Evolutionary conservation across 2,888 invertebrate species (phyloP).

Genomic region (Gibbula magus): DNA sequence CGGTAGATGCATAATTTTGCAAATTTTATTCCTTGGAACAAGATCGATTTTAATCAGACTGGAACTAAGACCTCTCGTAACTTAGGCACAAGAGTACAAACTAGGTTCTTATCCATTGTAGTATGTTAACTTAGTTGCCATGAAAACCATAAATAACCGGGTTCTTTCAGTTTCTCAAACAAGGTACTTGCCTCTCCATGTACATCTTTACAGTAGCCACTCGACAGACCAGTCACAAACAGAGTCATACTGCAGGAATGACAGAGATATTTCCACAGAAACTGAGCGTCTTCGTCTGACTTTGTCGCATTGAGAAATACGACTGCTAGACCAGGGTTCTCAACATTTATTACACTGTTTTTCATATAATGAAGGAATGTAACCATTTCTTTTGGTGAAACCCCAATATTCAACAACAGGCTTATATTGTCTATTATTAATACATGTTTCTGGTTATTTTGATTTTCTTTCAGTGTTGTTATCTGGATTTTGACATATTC

Average conservation of each 20-base stretch:
- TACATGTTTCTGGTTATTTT: slow-evolving; percentile 29
- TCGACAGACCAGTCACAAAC: slow-evolving; percentile 59
- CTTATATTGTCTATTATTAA: slow-evolving; percentile 64
- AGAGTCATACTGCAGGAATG: slow-evolving; percentile 56
- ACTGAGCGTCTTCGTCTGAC: slow-evolving; percentile 55
- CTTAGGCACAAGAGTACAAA: too few relatives aligned
- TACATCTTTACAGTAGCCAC: slow-evolving; percentile 71
- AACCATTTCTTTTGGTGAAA: slow-evolving; percentile 43
- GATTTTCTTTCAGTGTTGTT: neutral
- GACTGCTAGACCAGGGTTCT: slow-evolving; percentile 40
- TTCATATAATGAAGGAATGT: slow-evolving; percentile 52
- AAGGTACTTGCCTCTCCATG: slow-evolving; percentile 65
- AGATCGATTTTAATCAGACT: too few relatives aligned
- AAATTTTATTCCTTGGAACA: too few relatives aligned
- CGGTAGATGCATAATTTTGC: too few relatives aligned
- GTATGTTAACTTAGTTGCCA: too few relatives aligned
- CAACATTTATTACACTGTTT: slow-evolving; percentile 12
- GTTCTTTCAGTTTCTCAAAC: too few relatives aligned
- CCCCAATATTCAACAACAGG: slow-evolving; percentile 53
- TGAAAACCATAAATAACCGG: too few relatives aligned
- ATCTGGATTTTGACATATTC: slow-evolving; percentile 8
- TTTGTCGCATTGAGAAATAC: slow-evolving; percentile 47
- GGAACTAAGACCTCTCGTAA: too few relatives aligned
- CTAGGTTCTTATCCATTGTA: too few relatives aligned
- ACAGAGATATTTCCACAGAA: slow-evolving; percentile 51